Evolutionary conservation across 2,113 vertebrate genomes (phyloP).

Genomic region (Sula dactylatra): DNA sequence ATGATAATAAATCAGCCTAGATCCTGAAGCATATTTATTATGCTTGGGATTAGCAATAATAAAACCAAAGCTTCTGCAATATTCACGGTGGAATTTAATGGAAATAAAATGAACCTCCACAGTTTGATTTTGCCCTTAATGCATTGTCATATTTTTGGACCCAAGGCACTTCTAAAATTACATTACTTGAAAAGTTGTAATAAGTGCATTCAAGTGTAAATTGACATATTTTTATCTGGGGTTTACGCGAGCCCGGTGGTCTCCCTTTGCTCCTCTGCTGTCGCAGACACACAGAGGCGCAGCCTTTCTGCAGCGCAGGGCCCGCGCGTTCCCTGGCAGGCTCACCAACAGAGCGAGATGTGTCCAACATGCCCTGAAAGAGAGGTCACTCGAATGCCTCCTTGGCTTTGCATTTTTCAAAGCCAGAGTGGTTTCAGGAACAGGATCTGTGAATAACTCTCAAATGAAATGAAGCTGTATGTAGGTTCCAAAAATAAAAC

Average conservation of each 20-base stretch:
- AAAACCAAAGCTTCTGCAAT: slow-evolving; percentile 67
- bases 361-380: background rate
- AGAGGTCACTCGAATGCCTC: background rate
- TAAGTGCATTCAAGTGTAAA: slow-evolving; percentile 32
- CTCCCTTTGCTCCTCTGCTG: slow-evolving; percentile 22
- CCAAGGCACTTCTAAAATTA: background rate
- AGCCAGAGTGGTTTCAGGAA: slow-evolving; percentile 33
- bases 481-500: slow-evolving; percentile 37
- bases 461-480: background rate
- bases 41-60: slow-evolving; percentile 77
- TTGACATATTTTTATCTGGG: slow-evolving; percentile 45
- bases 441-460: background rate
- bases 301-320: background rate
- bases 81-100: slow-evolving; percentile 43
- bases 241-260: background rate
- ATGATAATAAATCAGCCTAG: slow-evolving; percentile 76
- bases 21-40: slow-evolving; percentile 72
- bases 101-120: slow-evolving; percentile 65
- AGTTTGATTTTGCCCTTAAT: slow-evolving; percentile 31
- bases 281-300: background rate
- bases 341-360: background rate
- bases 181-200: slow-evolving; percentile 22
- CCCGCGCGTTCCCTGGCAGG: background rate
- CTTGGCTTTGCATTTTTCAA: background rate
- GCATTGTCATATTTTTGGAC: slow-evolving; percentile 60